Percentiles rank a stretch among this genome's conserved stretches.
These are phyloP conservation scores for Hirudinaria manillensis DNA, from an alignment of 2,888 invertebrate species.

Conservation along the genomic window DNA sequence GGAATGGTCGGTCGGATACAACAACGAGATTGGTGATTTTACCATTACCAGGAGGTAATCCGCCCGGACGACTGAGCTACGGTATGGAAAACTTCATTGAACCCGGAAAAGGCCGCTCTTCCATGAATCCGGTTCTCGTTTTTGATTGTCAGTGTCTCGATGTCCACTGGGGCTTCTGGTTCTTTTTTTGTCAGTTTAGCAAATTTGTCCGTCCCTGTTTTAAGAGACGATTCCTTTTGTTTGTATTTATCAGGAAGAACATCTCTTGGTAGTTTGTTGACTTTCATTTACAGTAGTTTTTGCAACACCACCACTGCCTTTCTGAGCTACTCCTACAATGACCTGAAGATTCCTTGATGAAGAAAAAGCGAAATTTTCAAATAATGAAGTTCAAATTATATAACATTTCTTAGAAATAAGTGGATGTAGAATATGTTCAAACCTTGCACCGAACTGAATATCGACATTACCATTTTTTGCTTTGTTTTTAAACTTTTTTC, in stretches of 20 bases:
- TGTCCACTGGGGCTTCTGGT: slow-evolving; percentile 79
- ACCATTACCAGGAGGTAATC: slow-evolving; percentile 46
- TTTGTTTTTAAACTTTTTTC: slow-evolving; percentile 20
- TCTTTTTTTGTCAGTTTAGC: too few relatives aligned
- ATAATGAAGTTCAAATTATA: neutral
- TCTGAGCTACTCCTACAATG: slow-evolving; percentile 8
- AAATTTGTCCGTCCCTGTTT: too few relatives aligned
- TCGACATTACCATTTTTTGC: slow-evolving; percentile 25
- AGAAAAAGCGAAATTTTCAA: slow-evolving; percentile 3
- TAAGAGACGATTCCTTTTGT: too few relatives aligned
- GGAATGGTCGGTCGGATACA: slow-evolving; percentile 53
- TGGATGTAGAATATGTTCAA: neutral
- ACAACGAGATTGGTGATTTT: slow-evolving; percentile 37
- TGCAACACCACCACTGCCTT: neutral
- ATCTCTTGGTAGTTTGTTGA: slow-evolving; percentile 29
- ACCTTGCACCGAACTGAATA: slow-evolving; percentile 24
- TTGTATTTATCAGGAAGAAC: slow-evolving; percentile 17
- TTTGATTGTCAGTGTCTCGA: slow-evolving; percentile 63
- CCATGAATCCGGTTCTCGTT: slow-evolving; percentile 80
- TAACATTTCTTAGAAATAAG: too few relatives aligned
- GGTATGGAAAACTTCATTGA: slow-evolving; percentile 75
- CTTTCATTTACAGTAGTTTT: slow-evolving; percentile 3
- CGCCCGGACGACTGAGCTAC: slow-evolving; percentile 60
- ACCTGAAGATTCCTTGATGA: slow-evolving; percentile 27
- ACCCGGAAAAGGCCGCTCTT: slow-evolving; percentile 77